Base-by-base conservation (phyloP, 2,888 invertebrate species). In the Hypolimnas misippus region DNA sequence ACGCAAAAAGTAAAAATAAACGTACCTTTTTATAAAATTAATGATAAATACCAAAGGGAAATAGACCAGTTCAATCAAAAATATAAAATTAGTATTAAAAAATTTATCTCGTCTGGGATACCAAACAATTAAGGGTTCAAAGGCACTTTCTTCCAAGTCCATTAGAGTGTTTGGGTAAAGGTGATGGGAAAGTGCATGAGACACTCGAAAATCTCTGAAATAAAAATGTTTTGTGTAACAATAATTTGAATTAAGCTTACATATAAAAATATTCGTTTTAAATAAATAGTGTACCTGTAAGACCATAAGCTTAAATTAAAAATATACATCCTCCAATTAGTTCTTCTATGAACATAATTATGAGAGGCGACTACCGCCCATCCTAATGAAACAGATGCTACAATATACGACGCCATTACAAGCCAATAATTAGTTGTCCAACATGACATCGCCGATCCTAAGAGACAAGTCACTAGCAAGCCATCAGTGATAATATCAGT, bases 101-200 rank as follows among this genome's bases (percentile, higher is more conserved):
- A 82, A 78, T 58, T 82, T 84, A n/a, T 93, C 89, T 76, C 94
- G 94, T 52, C 94, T 80, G 0, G 96, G 96, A 57, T 95, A 80
- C 93, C 94, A 97, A 25, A 93, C 86, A 1, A 96, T 77, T n/a
- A 95, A 73, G 0, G 97, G 97, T 72, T 96, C 96, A 42, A 94
- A 89, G 69, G 89, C 86, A 62, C 94, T 94, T 1, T 96, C 84
- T 81, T 97, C 96, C 65, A 95, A 84, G 83, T 97, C 97, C 82
- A 94, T 93, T 1, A 95, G 84, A 0, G 97, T 96, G 76, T 97
- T 97, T 0, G 97, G 94, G 77, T 94, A 96, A 1, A 95, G 85
- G 77, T 97, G 97, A 80, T 97, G 97, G 25, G 96, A 96, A 29
- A 97, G 81, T 0, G 91, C 95, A 73, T 97, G 97, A 0, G 95